Percentiles rank a stretch among this genome's conserved stretches.
phyloP scores from a whole-genome alignment of 1,140 invertebrate species.

The Caenorhabditis remanei region DNA sequence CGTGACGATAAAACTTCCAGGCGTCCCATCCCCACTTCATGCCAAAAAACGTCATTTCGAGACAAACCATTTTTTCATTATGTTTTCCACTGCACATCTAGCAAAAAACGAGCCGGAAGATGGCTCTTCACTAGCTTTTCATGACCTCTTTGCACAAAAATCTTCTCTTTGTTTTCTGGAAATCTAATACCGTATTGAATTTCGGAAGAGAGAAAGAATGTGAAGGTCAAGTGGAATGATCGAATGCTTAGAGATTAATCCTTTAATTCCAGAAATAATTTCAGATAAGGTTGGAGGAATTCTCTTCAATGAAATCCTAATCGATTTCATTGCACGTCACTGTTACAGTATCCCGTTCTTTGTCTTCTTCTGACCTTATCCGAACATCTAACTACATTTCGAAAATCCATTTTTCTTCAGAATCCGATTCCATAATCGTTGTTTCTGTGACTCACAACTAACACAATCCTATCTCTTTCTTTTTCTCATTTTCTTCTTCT shows the following conservation, averaged over 20 bases:
- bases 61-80: slow-evolving; percentile 20
- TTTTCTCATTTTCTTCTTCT: not conserved
- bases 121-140: not conserved
- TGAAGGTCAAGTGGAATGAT: not conserved
- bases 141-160: not conserved
- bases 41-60: not conserved
- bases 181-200: slow-evolving; percentile 10
- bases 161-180: not conserved
- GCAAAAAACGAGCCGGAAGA: not conserved
- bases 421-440: slow-evolving; percentile 50
- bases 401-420: not conserved
- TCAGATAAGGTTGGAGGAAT: too few relatives aligned
- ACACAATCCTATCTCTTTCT: slow-evolving; percentile 28
- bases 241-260: too few relatives aligned
- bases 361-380: not conserved
- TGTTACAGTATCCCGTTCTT: too few relatives aligned
- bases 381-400: not conserved
- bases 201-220: not conserved
- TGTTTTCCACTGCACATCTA: not conserved
- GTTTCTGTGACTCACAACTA: slow-evolving; percentile 33
- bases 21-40: not conserved
- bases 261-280: too few relatives aligned
- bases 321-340: too few relatives aligned
- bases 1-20: slow-evolving; percentile 52
- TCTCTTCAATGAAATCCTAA: too few relatives aligned